Evolutionary conservation across 2,797 vertebrate genomes (phyloP).

Genomic region (Thamnophis elegans): DNA sequence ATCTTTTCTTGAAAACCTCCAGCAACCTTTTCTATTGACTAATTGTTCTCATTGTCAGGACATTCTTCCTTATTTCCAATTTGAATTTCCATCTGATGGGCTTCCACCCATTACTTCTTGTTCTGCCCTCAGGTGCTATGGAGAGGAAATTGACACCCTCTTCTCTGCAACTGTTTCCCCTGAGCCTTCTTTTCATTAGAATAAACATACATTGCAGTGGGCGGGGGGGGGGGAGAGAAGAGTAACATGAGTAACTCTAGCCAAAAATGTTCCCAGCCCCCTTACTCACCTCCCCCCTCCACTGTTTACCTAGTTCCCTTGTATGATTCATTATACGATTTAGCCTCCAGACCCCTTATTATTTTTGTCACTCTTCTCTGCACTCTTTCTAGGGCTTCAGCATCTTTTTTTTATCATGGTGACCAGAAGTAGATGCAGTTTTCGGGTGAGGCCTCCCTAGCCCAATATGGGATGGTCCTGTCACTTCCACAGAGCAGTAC

Average conservation of each 20-base stretch:
- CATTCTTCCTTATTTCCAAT: background rate
- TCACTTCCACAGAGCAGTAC: background rate
- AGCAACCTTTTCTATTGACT: background rate
- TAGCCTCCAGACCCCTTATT: background rate
- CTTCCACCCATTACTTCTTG: background rate
- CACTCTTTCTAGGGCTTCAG: background rate
- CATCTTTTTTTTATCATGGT: background rate
- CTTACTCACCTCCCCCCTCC: background rate
- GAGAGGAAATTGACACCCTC: background rate
- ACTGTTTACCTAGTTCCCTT: background rate
- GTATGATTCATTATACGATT: background rate
- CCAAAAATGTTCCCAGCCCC: background rate
- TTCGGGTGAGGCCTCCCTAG: background rate
- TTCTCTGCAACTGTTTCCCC: background rate
- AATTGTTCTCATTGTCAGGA: background rate
- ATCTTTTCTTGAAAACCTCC: background rate
- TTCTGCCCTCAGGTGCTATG: background rate
- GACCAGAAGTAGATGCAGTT: background rate
- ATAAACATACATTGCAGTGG: background rate
- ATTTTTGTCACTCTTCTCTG: background rate
- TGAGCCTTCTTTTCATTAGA: too few species aligned
- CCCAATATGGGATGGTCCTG: background rate
- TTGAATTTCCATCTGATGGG: background rate
- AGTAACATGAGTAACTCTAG: background rate
- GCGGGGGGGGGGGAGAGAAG: too few species aligned